phyloP scores from a whole-genome alignment of 2,888 invertebrate genomes.

The Andrena bicolor region DNA sequence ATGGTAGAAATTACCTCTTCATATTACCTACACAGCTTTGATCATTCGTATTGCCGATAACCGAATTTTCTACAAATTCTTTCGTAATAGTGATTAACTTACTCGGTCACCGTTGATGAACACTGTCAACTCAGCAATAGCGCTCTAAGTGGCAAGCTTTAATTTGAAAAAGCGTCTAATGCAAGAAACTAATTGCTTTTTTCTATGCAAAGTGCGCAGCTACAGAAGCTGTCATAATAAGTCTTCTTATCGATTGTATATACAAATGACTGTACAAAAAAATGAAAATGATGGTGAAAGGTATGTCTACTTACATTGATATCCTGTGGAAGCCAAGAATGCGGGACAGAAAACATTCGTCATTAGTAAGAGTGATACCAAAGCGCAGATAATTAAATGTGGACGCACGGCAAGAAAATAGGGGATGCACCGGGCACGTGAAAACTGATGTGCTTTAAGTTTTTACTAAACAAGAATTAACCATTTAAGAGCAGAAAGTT shows the following conservation, averaged over 20 bases:
- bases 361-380: conserved; percentile 44
- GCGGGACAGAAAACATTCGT: conserved; percentile 58
- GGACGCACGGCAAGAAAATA: conserved; percentile 10
- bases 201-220: neutral
- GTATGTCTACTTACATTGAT: conserved; percentile 76
- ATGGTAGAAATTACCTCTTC: neutral
- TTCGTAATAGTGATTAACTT: conserved; percentile 5
- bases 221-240: conserved; percentile 4
- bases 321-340: conserved; percentile 68
- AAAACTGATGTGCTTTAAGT: no score
- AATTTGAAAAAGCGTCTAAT: conserved; percentile 23
- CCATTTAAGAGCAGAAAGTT: no score
- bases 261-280: neutral
- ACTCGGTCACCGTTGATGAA: conserved; percentile 46
- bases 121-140: conserved; percentile 33
- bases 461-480: no score
- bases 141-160: conserved; percentile 20
- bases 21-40: neutral
- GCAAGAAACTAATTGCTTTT: conserved; percentile 20
- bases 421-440: no score
- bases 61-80: conserved; percentile 6
- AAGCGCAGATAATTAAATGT: conserved; percentile 21
- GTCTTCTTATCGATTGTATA: neutral
- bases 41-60: neutral
- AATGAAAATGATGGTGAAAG: conserved; percentile 32